Conservation (phyloP, 2,888 invertebrate species). For the Leucophora obtusa region DNA sequence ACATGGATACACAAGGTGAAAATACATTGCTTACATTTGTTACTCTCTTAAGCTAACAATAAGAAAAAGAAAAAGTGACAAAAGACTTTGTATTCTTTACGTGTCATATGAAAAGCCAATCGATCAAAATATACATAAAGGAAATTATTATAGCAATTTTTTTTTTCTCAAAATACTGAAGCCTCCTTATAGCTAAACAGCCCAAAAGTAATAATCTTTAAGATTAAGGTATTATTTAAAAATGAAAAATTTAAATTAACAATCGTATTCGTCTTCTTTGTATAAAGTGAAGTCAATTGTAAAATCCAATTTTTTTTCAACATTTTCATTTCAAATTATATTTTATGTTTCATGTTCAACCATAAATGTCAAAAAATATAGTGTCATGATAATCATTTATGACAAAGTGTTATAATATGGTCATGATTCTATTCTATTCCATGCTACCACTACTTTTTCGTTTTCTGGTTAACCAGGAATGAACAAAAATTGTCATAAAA, state of each 20-base stretch:
- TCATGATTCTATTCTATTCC: conserved; percentile 21
- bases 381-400: conserved; percentile 46
- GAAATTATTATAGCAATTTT: conserved; percentile 27
- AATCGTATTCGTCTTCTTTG: background rate
- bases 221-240: conserved; percentile 6
- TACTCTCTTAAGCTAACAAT: conserved; percentile 13
- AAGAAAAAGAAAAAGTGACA: conserved; percentile 44
- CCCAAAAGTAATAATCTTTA: background rate
- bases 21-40: conserved; percentile 18
- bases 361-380: conserved; percentile 9
- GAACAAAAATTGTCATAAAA: conserved; percentile 17
- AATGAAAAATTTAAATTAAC: background rate
- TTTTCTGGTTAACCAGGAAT: background rate
- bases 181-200: background rate
- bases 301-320: conserved; percentile 16
- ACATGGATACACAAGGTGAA: conserved; percentile 29
- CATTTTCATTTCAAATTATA: background rate
- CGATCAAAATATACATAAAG: conserved; percentile 50
- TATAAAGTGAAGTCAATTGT: conserved; percentile 6
- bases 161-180: background rate
- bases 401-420: conserved; percentile 13
- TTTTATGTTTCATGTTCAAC: background rate
- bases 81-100: conserved; percentile 49
- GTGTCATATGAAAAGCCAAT: conserved; percentile 57
- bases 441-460: conserved; percentile 2